Evolutionary conservation across 2,888 invertebrate species (phyloP).

Genomic region (Epirrhoe tristata): DNA sequence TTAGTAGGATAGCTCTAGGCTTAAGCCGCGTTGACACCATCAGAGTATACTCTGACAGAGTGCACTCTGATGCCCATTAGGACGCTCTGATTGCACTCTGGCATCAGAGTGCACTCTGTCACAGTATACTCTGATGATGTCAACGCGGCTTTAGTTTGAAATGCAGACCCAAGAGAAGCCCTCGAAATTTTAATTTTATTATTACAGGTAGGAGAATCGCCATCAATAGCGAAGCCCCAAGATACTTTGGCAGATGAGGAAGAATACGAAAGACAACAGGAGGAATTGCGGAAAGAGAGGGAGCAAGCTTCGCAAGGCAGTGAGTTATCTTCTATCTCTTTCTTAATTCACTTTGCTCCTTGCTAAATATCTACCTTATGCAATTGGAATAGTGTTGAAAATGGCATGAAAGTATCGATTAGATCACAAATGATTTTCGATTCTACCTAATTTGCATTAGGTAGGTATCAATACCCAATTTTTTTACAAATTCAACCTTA

Average conservation of each 20-base stretch:
- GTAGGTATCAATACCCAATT: background rate
- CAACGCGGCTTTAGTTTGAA: too few relatives aligned
- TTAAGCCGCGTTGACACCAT: too few relatives aligned
- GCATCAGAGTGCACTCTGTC: too few relatives aligned
- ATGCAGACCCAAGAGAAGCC: too few relatives aligned
- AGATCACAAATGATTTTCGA: too few relatives aligned
- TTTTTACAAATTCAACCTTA: too few relatives aligned
- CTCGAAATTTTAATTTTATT: background rate
- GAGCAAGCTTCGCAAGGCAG: constrained; percentile 68
- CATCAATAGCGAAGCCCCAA: constrained; percentile 63
- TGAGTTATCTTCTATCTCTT: constrained; percentile 55
- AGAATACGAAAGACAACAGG: constrained; percentile 75
- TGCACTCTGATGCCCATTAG: too few relatives aligned
- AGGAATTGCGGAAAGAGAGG: constrained; percentile 67
- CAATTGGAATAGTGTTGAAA: background rate
- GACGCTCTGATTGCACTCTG: too few relatives aligned
- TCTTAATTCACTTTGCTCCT: background rate
- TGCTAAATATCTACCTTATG: background rate
- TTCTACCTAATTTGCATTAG: too few relatives aligned
- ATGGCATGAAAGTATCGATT: background rate
- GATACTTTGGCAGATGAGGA: constrained; percentile 77
- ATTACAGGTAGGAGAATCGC: constrained; percentile 68
- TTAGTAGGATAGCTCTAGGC: too few relatives aligned
- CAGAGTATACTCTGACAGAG: too few relatives aligned
- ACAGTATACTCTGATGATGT: too few relatives aligned